phyloP scores from a whole-genome alignment of 1,140 invertebrate species.

The Metopolophium dirhodum region DNA sequence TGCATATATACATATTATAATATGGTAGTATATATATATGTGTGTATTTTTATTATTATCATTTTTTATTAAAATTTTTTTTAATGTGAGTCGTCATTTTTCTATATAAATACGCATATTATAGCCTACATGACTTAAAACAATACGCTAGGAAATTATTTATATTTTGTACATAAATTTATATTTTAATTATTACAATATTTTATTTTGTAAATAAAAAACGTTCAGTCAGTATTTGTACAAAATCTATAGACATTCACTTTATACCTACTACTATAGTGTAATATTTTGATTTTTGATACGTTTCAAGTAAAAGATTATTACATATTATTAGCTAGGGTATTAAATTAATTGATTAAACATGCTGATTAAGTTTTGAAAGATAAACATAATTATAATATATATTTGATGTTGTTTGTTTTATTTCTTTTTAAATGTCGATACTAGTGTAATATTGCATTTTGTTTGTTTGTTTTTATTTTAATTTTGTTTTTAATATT shows the following conservation, averaged over 20 bases:
- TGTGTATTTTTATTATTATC: slow-evolving; percentile 9
- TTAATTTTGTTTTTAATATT: slow-evolving; percentile 55
- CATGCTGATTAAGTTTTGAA: slow-evolving; percentile 42
- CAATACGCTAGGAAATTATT: slow-evolving; percentile 54
- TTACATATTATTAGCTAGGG: slow-evolving; percentile 43
- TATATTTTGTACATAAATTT: slow-evolving; percentile 56
- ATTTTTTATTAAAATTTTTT: not conserved
- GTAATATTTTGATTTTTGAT: slow-evolving; percentile 56
- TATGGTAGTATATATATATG: not conserved
- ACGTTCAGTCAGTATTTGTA: slow-evolving; percentile 56
- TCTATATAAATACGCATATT: not conserved
- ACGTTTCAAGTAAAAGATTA: slow-evolving; percentile 46
- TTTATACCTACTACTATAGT: slow-evolving; percentile 47
- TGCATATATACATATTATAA: not conserved
- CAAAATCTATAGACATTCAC: slow-evolving; percentile 55
- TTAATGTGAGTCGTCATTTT: not conserved
- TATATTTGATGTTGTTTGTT: slow-evolving; percentile 48
- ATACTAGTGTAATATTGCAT: slow-evolving; percentile 53
- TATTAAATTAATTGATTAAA: slow-evolving; percentile 53
- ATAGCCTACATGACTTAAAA: slow-evolving; percentile 57
- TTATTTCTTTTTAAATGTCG: slow-evolving; percentile 49
- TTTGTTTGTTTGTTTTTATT: slow-evolving; percentile 57
- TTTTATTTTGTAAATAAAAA: slow-evolving; percentile 50
- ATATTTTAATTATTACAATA: slow-evolving; percentile 56
- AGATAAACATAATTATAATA: slow-evolving; percentile 14